A percentile compares a stretch with the other conserved stretches of the same genome.
phyloP scores from a whole-genome alignment of 2,797 vertebrate genomes.

The Catostomus latipinnis region DNA sequence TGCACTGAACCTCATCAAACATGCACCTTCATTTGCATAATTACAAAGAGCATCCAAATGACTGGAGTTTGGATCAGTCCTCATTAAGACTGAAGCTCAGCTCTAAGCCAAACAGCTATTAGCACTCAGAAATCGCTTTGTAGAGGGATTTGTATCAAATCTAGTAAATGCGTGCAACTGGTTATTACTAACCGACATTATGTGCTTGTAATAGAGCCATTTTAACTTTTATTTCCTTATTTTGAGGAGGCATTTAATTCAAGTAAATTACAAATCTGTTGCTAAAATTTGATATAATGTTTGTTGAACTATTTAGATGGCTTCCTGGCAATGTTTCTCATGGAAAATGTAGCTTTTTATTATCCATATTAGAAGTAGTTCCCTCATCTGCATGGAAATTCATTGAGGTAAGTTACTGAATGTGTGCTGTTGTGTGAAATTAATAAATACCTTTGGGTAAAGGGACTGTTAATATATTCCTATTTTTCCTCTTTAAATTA shows the following conservation, averaged over 20 bases:
- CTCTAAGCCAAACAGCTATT: constrained; percentile 58
- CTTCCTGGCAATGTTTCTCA: constrained; percentile 38
- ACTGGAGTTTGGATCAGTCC: constrained; percentile 58
- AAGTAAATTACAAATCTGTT: constrained; percentile 54
- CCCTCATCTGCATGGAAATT: constrained; percentile 63
- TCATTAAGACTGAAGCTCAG: constrained; percentile 61
- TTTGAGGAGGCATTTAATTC: constrained; percentile 49
- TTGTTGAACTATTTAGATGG: constrained; percentile 37
- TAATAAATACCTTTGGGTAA: constrained; percentile 75
- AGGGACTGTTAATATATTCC: constrained; percentile 73
- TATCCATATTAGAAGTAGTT: constrained; percentile 52
- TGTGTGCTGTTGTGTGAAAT: constrained; percentile 69
- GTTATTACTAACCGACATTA: constrained; percentile 43
- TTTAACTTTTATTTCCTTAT: constrained; percentile 9
- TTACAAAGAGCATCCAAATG: constrained; percentile 60
- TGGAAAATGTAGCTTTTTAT: constrained; percentile 56
- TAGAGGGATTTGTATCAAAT: constrained; percentile 49
- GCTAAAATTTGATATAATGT: constrained; percentile 27
- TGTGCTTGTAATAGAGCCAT: constrained; percentile 44
- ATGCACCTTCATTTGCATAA: constrained; percentile 66
- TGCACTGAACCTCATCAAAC: constrained; percentile 61
- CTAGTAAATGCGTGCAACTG: constrained; percentile 35
- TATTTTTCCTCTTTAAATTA: constrained; percentile 64
- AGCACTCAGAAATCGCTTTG: constrained; percentile 52
- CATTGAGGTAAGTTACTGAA: constrained; percentile 63